A percentile compares a stretch with the other conserved stretches of the same genome.
phyloP scores from a whole-genome alignment of 2,797 vertebrate species.

The Huso huso region DNA sequence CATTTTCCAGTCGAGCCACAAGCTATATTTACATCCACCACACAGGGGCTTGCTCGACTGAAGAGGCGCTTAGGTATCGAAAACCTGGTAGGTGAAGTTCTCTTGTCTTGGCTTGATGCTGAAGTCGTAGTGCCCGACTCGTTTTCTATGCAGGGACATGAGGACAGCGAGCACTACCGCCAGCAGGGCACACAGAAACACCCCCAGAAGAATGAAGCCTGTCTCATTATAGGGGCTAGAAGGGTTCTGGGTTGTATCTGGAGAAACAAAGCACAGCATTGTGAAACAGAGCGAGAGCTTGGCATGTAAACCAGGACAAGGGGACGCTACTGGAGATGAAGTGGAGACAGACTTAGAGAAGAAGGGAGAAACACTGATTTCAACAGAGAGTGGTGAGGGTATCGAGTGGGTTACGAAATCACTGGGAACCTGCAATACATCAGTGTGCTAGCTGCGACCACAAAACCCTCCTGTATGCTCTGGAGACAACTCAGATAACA shows the following conservation, averaged over 20 bases:
- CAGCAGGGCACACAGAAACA: conserved; percentile 39
- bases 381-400: no score
- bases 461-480: no score
- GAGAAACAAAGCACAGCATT: conserved; percentile 10
- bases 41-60: no score
- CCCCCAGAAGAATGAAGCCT: conserved; percentile 54
- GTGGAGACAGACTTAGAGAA: no score
- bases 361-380: no score
- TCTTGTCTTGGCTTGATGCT: conserved; percentile 53
- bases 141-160: conserved; percentile 53
- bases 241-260: conserved; percentile 21
- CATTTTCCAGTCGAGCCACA: no score
- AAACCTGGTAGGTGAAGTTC: conserved; percentile 65
- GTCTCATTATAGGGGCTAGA: conserved; percentile 21
- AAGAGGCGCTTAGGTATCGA: conserved; percentile 41
- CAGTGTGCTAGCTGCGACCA: no score
- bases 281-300: neutral
- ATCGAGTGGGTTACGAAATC: no score
- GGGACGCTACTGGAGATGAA: neutral
- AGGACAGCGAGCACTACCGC: conserved; percentile 41
- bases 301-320: neutral
- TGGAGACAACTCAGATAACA: no score
- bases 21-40: no score
- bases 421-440: no score
- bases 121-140: conserved; percentile 65